These are phyloP conservation scores for Columbina picui DNA, from an alignment of 2,113 vertebrate species.

Conservation along the genomic window DNA sequence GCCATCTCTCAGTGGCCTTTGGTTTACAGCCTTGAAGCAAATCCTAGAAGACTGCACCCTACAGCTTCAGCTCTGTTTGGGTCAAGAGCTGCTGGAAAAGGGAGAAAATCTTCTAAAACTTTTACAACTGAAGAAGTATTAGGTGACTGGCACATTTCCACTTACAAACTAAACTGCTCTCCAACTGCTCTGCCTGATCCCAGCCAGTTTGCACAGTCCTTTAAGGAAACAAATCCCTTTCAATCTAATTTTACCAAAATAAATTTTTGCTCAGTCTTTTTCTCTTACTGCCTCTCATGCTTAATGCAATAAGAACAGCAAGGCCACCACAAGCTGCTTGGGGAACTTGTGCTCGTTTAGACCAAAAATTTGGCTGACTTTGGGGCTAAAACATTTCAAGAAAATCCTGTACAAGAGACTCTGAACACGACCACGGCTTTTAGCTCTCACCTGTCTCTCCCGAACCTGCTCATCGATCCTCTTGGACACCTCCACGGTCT, in stretches of 20 bases:
- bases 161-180: not conserved
- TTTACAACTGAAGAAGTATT: rapidly evolving
- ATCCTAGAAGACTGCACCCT: no score
- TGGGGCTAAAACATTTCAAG: not conserved
- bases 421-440: not conserved
- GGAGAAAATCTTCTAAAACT: not conserved
- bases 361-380: not conserved
- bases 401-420: rapidly evolving
- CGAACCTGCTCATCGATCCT: constrained; percentile 93
- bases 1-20: rapidly evolving
- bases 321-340: rapidly evolving
- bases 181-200: not conserved
- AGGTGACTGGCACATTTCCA: no score
- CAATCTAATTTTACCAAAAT: rapidly evolving
- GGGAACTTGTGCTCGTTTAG: not conserved
- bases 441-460: constrained; percentile 86
- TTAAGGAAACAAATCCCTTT: not conserved
- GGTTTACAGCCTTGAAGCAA: not conserved
- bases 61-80: not conserved
- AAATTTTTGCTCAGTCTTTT: not conserved
- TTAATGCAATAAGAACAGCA: not conserved
- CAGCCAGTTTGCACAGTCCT: not conserved
- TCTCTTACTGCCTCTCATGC: not conserved
- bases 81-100: not conserved
- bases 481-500: constrained; percentile 85